These are phyloP conservation scores for Ursus arctos DNA, from an alignment of 2,113 vertebrate genomes.

Conservation along the genomic window DNA sequence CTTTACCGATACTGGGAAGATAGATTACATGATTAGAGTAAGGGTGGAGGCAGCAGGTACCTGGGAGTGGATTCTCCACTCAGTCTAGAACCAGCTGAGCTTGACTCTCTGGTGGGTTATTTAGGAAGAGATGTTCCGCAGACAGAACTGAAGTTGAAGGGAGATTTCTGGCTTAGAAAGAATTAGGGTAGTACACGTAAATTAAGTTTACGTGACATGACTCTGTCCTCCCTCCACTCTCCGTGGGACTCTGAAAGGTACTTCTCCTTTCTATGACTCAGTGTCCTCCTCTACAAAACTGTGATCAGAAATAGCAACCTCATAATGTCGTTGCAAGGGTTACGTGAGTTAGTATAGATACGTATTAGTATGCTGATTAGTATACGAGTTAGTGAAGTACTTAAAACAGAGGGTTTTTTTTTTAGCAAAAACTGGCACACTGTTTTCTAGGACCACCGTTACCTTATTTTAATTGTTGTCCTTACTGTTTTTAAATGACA, in stretches of 20 bases:
- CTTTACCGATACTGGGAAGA: neutral
- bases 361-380: neutral
- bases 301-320: neutral
- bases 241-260: neutral
- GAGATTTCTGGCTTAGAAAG: neutral
- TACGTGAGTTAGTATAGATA: neutral
- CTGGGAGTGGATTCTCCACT: neutral
- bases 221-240: neutral
- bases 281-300: neutral
- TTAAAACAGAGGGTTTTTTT: neutral
- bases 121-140: neutral
- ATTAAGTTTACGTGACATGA: fast-evolving
- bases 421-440: no score
- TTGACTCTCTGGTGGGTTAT: neutral
- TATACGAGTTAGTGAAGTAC: neutral
- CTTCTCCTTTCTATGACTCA: neutral
- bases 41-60: neutral
- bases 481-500: neutral
- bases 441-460: neutral
- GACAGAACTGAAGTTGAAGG: neutral
- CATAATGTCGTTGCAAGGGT: neutral
- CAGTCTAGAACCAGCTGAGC: no score
- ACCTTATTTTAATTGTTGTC: neutral
- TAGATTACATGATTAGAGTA: neutral
- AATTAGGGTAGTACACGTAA: fast-evolving